A percentile compares a stretch with the other conserved stretches of the same genome.
These are phyloP conservation scores for Drepana falcataria DNA, from an alignment of 2,888 invertebrate species.

Conservation along the genomic window DNA sequence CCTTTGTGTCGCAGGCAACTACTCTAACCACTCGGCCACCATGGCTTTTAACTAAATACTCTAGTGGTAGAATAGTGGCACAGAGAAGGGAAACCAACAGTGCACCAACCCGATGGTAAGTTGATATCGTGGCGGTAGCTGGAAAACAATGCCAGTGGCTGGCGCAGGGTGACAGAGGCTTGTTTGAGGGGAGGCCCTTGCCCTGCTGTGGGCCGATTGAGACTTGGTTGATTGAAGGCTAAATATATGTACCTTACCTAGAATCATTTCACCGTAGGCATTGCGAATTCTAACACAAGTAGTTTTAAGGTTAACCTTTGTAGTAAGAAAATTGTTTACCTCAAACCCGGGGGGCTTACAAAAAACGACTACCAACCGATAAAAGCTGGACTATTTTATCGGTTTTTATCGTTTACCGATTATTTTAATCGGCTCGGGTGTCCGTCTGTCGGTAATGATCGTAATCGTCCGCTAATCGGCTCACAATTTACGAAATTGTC, in stretches of 20 bases:
- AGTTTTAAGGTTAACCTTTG: not conserved
- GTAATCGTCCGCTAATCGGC: conserved; percentile 77
- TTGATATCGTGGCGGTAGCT: too few relatives aligned
- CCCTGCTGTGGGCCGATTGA: too few relatives aligned
- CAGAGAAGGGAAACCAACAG: too few relatives aligned
- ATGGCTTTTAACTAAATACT: too few relatives aligned
- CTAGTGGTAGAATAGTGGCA: too few relatives aligned
- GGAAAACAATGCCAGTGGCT: too few relatives aligned
- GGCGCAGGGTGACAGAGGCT: too few relatives aligned
- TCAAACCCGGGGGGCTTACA: conserved; percentile 29
- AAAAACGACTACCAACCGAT: conserved; percentile 52
- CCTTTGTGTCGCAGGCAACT: too few relatives aligned
- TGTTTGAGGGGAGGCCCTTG: too few relatives aligned
- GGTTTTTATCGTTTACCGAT: conserved; percentile 74
- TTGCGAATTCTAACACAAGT: not conserved
- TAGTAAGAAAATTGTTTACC: conserved; percentile 4
- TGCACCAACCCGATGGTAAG: too few relatives aligned
- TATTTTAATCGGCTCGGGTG: conserved; percentile 76
- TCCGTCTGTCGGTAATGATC: conserved; percentile 74
- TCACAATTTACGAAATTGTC: conserved; percentile 78
- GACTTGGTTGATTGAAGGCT: too few relatives aligned
- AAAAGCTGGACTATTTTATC: conserved; percentile 63
- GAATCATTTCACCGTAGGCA: not conserved
- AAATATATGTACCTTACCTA: not conserved
- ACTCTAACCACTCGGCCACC: too few relatives aligned